phyloP scores from a whole-genome alignment of 2,888 invertebrate species.

The Andricus quercusramuli region DNA sequence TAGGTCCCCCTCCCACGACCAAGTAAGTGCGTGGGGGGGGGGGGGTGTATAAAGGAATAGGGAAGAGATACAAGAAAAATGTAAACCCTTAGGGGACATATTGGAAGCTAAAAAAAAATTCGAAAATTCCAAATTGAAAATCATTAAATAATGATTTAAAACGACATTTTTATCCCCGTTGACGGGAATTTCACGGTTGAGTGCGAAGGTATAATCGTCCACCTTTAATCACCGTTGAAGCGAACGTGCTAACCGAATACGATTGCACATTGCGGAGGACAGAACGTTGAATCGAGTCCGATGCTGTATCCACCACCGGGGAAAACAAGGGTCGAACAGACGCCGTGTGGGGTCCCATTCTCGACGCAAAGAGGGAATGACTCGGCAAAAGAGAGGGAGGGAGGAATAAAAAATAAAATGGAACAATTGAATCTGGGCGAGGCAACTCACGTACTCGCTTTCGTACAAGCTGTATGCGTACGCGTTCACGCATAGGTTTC shows the following conservation, averaged over 20 bases:
- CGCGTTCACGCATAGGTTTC: conserved; percentile 13
- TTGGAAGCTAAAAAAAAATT: too few species aligned
- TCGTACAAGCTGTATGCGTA: background rate
- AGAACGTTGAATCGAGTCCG: conserved; percentile 30
- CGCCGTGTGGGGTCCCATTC: conserved; percentile 37
- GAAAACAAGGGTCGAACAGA: conserved; percentile 37
- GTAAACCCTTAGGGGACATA: too few species aligned
- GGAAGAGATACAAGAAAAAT: too few species aligned
- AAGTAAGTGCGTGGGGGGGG: too few species aligned
- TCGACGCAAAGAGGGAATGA: conserved; percentile 38
- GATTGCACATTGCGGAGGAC: conserved; percentile 35
- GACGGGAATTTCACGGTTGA: conserved; percentile 26
- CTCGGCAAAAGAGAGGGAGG: conserved; percentile 19
- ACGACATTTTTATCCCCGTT: background rate
- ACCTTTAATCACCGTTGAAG: conserved; percentile 32
- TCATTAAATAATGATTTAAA: background rate
- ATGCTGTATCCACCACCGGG: conserved; percentile 28
- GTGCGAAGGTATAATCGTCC: background rate
- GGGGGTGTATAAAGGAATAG: too few species aligned
- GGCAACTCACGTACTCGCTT: conserved; percentile 21
- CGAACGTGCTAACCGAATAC: conserved; percentile 27
- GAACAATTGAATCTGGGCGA: conserved; percentile 39
- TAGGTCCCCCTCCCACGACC: too few species aligned
- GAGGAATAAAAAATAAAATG: conserved; percentile 25
- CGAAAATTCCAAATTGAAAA: background rate